These are phyloP conservation scores for Netelia inedita DNA, from an alignment of 2,888 invertebrate species.

Conservation along the genomic window DNA sequence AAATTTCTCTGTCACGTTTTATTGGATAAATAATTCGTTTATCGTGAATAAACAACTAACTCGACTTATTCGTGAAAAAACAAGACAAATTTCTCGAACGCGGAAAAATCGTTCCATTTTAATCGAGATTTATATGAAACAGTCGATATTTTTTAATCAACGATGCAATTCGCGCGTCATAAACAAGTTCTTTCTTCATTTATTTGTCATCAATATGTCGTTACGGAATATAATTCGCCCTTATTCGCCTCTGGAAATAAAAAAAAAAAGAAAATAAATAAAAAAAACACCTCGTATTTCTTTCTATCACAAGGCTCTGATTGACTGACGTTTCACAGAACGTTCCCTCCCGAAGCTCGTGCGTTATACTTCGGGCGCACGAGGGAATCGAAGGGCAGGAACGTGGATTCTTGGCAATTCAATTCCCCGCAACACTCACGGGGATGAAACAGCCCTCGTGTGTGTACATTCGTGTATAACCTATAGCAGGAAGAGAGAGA, in stretches of 20 bases:
- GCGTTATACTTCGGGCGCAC: slow-evolving; percentile 23
- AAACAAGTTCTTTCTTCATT: not conserved
- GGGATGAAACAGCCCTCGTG: slow-evolving; percentile 48
- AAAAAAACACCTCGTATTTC: slow-evolving; percentile 34
- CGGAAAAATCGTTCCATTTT: no score
- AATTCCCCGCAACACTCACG: slow-evolving; percentile 62
- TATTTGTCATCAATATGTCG: slow-evolving; percentile 7
- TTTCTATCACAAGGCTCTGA: slow-evolving; percentile 56
- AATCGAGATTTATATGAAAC: no score
- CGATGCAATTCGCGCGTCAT: not conserved
- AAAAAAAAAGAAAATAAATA: slow-evolving; percentile 3
- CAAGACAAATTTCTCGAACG: no score
- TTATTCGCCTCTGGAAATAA: not conserved
- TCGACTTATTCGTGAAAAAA: no score
- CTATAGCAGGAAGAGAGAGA: not conserved
- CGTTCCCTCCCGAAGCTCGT: slow-evolving; percentile 54
- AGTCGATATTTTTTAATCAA: not conserved
- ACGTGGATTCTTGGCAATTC: slow-evolving; percentile 65
- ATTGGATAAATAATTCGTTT: no score
- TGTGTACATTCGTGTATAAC: slow-evolving; percentile 28
- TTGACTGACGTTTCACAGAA: slow-evolving; percentile 71
- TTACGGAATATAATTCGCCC: not conserved
- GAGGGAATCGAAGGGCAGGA: slow-evolving; percentile 43
- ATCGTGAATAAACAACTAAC: no score
- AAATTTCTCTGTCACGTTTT: no score